A percentile compares a stretch with the other conserved stretches of the same genome.
phyloP scores from a whole-genome alignment of 2,888 invertebrate species.

The Flabesymbios commensalis region DNA sequence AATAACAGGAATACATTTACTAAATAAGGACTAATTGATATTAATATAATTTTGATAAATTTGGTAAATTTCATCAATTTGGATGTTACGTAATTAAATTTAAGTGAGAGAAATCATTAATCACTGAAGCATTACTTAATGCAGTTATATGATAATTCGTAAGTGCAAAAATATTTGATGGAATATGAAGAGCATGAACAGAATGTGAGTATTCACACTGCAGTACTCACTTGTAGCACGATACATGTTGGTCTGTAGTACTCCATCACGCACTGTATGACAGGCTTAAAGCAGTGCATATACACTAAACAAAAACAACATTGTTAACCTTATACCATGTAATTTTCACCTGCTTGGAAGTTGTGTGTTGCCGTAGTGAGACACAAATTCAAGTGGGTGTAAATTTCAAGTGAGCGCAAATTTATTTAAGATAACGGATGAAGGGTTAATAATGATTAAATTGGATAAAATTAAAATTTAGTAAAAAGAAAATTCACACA shows the following conservation, averaged over 20 bases:
- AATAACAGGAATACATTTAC: background rate
- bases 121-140: no score
- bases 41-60: background rate
- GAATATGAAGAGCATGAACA: background rate
- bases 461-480: background rate
- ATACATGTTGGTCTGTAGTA: slow-evolving; percentile 95
- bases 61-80: background rate
- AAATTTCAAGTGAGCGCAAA: background rate
- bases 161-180: no score
- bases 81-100: background rate
- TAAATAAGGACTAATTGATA: background rate
- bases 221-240: slow-evolving; percentile 74
- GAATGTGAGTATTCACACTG: background rate
- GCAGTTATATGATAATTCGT: no score
- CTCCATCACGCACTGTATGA: slow-evolving; percentile 87
- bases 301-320: slow-evolving; percentile 69
- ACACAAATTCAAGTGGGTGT: background rate
- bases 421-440: background rate
- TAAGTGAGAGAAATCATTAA: no score
- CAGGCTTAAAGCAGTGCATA: slow-evolving; percentile 78
- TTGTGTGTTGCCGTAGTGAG: background rate
- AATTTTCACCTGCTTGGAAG: background rate
- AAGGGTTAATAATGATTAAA: background rate
- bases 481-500: background rate
- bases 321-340: background rate